Percentiles rank a stretch among this genome's conserved stretches.
Evolutionary conservation across 2,113 vertebrate species (phyloP).

Genomic region (Cinclus mexicanus): DNA sequence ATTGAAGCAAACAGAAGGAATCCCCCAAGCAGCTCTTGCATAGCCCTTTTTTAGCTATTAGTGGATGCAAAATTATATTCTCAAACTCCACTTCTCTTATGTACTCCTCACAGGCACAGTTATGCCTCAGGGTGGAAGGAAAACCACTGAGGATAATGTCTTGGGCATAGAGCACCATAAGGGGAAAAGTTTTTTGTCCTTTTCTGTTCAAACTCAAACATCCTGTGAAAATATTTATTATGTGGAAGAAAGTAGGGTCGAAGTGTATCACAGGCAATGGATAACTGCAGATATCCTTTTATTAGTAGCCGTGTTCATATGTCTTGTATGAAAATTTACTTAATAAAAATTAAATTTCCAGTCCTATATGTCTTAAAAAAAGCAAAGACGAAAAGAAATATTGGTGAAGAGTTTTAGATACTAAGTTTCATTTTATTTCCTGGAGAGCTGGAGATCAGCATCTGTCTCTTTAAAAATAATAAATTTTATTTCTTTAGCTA

Average conservation of each 20-base stretch:
- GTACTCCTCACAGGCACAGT: neutral
- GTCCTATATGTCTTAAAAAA: neutral
- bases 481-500: neutral
- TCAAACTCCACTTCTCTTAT: neutral
- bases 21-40: neutral
- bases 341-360: neutral
- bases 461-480: neutral
- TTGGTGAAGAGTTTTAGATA: neutral
- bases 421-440: neutral
- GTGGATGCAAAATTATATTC: neutral
- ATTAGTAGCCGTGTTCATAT: neutral
- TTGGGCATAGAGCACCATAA: neutral
- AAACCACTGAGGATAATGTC: neutral
- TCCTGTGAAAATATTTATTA: neutral
- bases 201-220: neutral
- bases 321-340: neutral
- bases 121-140: neutral
- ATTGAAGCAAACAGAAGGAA: neutral
- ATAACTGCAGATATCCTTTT: neutral
- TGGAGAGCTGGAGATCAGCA: neutral
- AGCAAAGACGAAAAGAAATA: neutral
- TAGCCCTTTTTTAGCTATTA: neutral
- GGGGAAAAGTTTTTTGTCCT: neutral
- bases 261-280: neutral
- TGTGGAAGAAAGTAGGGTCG: neutral